These are phyloP conservation scores for Heliothis subflexa DNA, from an alignment of 1,140 invertebrate species.

Conservation along the genomic window DNA sequence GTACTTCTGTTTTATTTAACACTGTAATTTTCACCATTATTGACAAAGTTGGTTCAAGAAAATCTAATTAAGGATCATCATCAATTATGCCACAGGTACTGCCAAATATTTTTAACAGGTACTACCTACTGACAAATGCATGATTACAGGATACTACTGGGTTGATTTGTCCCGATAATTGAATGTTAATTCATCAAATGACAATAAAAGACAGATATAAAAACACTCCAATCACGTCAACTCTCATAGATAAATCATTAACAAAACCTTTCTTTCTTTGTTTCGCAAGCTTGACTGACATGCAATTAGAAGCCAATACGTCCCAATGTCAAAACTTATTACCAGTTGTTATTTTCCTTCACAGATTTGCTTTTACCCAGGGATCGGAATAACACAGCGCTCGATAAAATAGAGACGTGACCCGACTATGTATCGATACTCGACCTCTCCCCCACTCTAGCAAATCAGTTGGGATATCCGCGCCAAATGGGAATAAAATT, in stretches of 20 bases:
- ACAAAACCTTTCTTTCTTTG: neutral
- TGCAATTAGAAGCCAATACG: neutral
- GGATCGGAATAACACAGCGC: neutral
- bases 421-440: neutral
- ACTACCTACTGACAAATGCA: too few relatives aligned
- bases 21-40: too few relatives aligned
- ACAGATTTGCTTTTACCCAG: conserved; percentile 3
- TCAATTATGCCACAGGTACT: too few relatives aligned
- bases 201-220: too few relatives aligned
- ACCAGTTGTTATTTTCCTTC: neutral
- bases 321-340: neutral
- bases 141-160: too few relatives aligned
- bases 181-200: too few relatives aligned
- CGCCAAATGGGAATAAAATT: neutral
- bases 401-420: conserved; percentile 18
- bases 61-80: too few relatives aligned
- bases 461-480: neutral
- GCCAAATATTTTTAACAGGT: too few relatives aligned
- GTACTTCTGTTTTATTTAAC: too few relatives aligned
- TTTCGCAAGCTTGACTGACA: neutral
- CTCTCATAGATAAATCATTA: neutral
- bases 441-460: neutral
- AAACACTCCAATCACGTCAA: too few relatives aligned
- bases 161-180: too few relatives aligned
- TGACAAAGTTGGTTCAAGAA: too few relatives aligned